phyloP scores from a whole-genome alignment of 2,113 vertebrate genomes.

The Perca fluviatilis region DNA sequence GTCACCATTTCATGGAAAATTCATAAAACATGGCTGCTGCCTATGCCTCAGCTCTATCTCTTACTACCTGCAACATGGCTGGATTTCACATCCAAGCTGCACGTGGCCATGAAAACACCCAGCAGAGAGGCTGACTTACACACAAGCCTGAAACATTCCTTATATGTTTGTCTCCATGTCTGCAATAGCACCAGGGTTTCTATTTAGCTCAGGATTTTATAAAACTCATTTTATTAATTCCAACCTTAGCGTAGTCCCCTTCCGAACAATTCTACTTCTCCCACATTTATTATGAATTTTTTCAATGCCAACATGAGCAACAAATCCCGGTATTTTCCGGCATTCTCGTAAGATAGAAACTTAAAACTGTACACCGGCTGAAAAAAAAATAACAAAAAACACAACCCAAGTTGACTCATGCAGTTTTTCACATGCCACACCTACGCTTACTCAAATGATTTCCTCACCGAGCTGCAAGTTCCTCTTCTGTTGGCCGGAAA shows the following conservation, averaged over 20 bases:
- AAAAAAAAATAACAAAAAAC: not conserved
- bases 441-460: slow-evolving; percentile 44
- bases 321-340: not conserved
- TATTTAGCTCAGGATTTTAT: slow-evolving; percentile 56
- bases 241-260: not conserved
- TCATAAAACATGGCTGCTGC: not conserved
- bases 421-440: slow-evolving; percentile 14
- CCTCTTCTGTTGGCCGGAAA: slow-evolving; percentile 32
- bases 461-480: slow-evolving; percentile 45
- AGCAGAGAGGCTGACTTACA: slow-evolving; percentile 20
- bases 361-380: not conserved
- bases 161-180: not conserved
- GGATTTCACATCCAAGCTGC: not conserved
- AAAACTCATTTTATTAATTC: not conserved
- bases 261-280: too few relatives aligned
- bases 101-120: not conserved
- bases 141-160: slow-evolving; percentile 30
- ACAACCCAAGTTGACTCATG: slow-evolving; percentile 12
- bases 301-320: not conserved
- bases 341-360: not conserved
- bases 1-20: not conserved
- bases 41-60: not conserved
- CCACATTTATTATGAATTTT: not conserved
- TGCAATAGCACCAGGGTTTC: slow-evolving; percentile 1
- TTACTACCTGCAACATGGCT: not conserved